phyloP scores from a whole-genome alignment of 2,113 vertebrate genomes.

The Colius striatus region DNA sequence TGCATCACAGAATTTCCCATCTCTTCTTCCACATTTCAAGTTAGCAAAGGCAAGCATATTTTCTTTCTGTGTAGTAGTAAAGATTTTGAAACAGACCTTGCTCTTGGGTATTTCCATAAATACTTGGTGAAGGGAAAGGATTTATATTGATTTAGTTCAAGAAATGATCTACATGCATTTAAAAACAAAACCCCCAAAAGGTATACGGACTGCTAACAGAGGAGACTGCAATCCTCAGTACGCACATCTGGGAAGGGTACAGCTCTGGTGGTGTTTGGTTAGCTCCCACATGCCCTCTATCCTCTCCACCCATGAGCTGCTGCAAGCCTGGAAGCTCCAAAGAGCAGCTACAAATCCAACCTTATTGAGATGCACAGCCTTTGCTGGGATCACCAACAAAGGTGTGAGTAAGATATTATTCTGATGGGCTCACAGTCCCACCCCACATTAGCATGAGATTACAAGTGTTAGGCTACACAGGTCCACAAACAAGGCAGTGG shows the following conservation, averaged over 20 bases:
- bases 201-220: not conserved
- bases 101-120: not conserved
- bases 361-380: not conserved
- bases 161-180: not conserved
- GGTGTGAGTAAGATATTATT: not conserved
- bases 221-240: not conserved
- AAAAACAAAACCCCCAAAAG: not conserved
- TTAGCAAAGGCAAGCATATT: not conserved
- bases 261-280: not conserved
- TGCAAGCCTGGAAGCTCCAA: not conserved
- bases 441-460: not conserved
- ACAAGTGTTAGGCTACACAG: not conserved
- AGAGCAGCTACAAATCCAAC: not conserved
- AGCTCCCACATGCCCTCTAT: not conserved
- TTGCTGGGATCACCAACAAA: not conserved
- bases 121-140: not conserved
- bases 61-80: not conserved
- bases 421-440: not conserved
- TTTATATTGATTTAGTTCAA: not conserved
- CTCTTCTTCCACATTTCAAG: not conserved
- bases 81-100: not conserved
- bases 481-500: not conserved
- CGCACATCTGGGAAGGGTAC: rapidly evolving
- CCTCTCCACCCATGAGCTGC: not conserved
- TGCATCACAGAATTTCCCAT: not conserved